Conservation (phyloP, 2,797 vertebrate genomes). For the Coregonus sp. region DNA sequence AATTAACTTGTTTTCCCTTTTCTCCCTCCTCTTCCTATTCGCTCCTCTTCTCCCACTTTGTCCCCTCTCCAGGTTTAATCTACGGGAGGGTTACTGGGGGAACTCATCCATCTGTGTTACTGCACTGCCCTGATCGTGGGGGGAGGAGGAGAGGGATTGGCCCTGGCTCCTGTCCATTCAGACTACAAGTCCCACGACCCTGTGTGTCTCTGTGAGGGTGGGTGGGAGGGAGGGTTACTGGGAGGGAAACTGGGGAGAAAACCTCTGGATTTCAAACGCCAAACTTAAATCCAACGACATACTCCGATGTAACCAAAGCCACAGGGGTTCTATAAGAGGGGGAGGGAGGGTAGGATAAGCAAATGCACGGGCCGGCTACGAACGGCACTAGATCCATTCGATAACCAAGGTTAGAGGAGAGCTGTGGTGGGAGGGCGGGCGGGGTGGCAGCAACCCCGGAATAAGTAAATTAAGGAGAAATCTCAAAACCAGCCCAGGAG, state of each 20-base stretch:
- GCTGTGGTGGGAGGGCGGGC: conserved; percentile 18
- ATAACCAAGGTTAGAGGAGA: conserved; percentile 36
- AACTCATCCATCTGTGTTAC: conserved; percentile 78
- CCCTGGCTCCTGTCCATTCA: conserved; percentile 49
- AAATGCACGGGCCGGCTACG: conserved; percentile 45
- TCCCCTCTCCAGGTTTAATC: conserved; percentile 74
- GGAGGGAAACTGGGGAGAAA: conserved; percentile 72
- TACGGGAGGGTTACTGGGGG: conserved; percentile 83
- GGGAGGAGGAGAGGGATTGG: conserved; percentile 60
- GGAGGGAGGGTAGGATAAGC: conserved; percentile 34
- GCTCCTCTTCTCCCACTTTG: neutral
- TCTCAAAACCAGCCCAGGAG: conserved; percentile 66
- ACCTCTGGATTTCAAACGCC: conserved; percentile 70
- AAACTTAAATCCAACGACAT: conserved; percentile 67
- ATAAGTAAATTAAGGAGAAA: conserved; percentile 37
- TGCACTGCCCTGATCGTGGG: conserved; percentile 84
- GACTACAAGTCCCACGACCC: conserved; percentile 49
- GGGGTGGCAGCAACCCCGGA: conserved; percentile 19
- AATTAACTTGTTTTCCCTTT: neutral
- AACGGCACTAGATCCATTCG: conserved; percentile 39
- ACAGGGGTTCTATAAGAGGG: conserved; percentile 52
- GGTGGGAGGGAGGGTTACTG: conserved; percentile 67
- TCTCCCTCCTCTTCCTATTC: neutral
- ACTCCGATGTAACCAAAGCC: conserved; percentile 57
- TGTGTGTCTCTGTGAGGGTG: conserved; percentile 68